A percentile compares a stretch with the other conserved stretches of the same genome.
Conservation (phyloP, 2,888 invertebrate genomes). For the Acronicta alni region DNA sequence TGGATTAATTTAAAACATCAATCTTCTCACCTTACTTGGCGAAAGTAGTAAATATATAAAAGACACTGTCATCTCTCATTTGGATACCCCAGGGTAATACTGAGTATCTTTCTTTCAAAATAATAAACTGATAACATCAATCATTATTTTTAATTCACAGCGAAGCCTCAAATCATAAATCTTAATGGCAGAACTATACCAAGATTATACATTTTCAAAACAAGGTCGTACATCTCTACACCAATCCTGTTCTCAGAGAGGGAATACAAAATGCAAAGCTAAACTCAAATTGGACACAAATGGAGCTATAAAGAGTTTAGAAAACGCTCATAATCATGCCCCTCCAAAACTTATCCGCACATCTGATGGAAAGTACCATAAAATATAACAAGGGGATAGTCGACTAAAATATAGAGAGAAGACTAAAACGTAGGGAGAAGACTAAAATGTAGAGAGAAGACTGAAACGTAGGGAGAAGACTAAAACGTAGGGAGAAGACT, state of each 20-base stretch:
- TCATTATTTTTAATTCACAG: conserved; percentile 24
- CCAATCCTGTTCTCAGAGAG: conserved; percentile 53
- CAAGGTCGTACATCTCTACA: conserved; percentile 23
- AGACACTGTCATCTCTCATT: no score
- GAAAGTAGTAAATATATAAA: background rate
- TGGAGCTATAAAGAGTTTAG: conserved; percentile 42
- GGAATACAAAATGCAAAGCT: conserved; percentile 49
- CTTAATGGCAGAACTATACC: conserved; percentile 44
- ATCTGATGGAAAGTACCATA: conserved; percentile 29
- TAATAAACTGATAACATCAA: no score
- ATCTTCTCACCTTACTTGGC: background rate
- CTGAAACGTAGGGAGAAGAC: no score
- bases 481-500: no score
- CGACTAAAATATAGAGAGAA: no score
- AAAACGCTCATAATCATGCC: conserved; percentile 55
- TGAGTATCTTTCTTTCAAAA: no score
- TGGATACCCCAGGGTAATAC: no score
- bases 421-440: no score
- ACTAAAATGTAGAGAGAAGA: no score
- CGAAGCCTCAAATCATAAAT: conserved; percentile 21
- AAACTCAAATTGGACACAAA: conserved; percentile 46
- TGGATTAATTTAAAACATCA: background rate
- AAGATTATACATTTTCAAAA: conserved; percentile 47
- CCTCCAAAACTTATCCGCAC: conserved; percentile 44
- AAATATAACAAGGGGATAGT: background rate